These are phyloP conservation scores for Prolemur simus DNA, from an alignment of 2,113 vertebrate genomes.

Conservation along the genomic window DNA sequence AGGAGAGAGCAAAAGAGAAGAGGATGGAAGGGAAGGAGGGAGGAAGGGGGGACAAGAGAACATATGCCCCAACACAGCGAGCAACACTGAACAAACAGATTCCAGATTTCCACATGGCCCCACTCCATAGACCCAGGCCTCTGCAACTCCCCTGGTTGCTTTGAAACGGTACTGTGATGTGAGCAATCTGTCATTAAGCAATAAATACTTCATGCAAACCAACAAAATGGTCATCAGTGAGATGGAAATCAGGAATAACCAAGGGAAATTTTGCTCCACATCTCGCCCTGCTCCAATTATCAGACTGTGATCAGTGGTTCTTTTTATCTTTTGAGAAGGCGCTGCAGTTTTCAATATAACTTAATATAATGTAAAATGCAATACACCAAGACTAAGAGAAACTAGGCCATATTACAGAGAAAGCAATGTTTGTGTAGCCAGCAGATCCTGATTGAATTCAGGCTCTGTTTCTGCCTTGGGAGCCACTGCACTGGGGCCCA, in stretches of 20 bases:
- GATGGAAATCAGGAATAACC: slow-evolving; percentile 42
- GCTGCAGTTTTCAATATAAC: background rate
- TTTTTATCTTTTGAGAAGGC: background rate
- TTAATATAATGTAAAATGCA: background rate
- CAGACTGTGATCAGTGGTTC: background rate
- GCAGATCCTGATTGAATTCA: background rate
- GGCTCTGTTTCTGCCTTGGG: background rate
- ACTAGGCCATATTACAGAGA: background rate
- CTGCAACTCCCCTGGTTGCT: slow-evolving; percentile 47
- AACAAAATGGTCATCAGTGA: slow-evolving; percentile 4
- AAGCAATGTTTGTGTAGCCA: background rate
- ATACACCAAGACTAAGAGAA: background rate
- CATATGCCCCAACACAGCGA: background rate
- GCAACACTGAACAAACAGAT: background rate
- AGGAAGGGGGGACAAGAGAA: background rate
- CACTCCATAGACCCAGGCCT: background rate
- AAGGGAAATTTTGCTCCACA: background rate
- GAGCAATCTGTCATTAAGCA: slow-evolving; percentile 58
- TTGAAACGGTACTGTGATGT: slow-evolving; percentile 59
- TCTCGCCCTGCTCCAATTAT: background rate
- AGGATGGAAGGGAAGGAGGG: background rate
- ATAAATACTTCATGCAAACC: slow-evolving; percentile 37
- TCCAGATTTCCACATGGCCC: background rate
- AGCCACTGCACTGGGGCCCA: background rate
- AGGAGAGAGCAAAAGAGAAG: background rate